Evolutionary conservation across 2,888 invertebrate species (phyloP).

Genomic region (Eulithis testata): DNA sequence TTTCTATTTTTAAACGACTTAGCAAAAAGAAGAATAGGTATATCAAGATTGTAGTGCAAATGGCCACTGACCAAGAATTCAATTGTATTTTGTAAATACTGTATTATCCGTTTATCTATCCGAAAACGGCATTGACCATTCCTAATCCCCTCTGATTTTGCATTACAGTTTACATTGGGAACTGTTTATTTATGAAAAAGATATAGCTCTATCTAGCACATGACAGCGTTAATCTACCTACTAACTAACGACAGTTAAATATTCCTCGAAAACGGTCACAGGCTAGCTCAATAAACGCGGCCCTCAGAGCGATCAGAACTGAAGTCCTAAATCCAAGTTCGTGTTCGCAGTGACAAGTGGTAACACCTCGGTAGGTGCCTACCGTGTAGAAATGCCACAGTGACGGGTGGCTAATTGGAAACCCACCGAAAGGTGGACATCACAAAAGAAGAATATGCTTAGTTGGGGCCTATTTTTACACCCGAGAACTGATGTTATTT

Average conservation of each 20-base stretch:
- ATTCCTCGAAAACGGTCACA: too few species aligned
- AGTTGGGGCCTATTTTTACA: conserved; percentile 3
- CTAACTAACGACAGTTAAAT: too few species aligned
- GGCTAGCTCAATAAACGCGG: background rate
- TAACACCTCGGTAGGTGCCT: background rate
- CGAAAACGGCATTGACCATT: too few species aligned
- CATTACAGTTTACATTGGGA: too few species aligned
- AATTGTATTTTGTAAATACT: too few species aligned
- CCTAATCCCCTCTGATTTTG: too few species aligned
- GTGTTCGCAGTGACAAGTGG: background rate
- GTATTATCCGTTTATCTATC: too few species aligned
- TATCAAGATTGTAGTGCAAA: background rate
- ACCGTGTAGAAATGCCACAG: conserved; percentile 6
- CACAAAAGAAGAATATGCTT: conserved; percentile 1
- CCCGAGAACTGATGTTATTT: background rate
- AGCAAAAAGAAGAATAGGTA: background rate
- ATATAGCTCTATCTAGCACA: too few species aligned
- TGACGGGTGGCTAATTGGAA: conserved; percentile 33
- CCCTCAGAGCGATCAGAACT: background rate
- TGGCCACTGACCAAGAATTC: too few species aligned
- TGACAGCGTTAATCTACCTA: too few species aligned
- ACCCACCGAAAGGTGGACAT: conserved; percentile 7
- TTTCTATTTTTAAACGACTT: conserved; percentile 13
- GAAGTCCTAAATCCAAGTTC: background rate
- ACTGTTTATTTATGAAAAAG: too few species aligned